These are phyloP conservation scores for Palythoa grandiflora DNA, from an alignment of 92 coral and sea anemone species.

Conservation along the genomic window DNA sequence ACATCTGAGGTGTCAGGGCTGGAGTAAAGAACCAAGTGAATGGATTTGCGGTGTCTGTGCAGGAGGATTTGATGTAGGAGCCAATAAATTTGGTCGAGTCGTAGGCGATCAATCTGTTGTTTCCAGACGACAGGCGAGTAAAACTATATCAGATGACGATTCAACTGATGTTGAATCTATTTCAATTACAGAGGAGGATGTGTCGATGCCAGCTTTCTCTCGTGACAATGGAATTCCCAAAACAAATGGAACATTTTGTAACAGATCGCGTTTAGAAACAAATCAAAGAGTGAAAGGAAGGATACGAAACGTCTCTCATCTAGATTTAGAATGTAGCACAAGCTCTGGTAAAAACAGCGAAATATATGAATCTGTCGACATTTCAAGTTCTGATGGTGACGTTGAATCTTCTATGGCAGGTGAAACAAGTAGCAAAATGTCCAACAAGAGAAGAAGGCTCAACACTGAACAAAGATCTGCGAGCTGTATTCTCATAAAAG, in stretches of 20 bases:
- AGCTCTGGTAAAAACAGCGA: conserved; percentile 12
- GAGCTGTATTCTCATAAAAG: background rate
- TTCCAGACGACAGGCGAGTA: background rate
- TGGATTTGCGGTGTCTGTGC: conserved; percentile 77
- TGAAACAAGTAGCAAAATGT: background rate
- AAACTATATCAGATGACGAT: conserved; percentile 34
- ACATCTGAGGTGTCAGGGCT: conserved; percentile 80
- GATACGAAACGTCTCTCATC: background rate
- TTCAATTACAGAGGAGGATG: conserved; percentile 57
- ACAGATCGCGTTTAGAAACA: background rate
- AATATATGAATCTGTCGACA: background rate
- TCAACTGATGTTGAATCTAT: conserved; percentile 10
- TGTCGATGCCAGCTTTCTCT: background rate
- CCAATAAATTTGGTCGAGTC: conserved; percentile 30
- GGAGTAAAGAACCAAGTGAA: conserved; percentile 67
- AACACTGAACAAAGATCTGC: background rate
- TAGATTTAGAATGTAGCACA: conserved; percentile 5
- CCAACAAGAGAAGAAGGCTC: conserved; percentile 12
- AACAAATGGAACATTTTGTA: background rate
- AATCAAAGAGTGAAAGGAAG: background rate
- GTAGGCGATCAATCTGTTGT: conserved; percentile 46
- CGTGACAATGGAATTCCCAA: background rate
- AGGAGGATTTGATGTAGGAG: background rate
- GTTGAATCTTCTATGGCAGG: background rate
- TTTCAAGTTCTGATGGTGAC: conserved; percentile 6